Evolutionary conservation across 2,113 vertebrate genomes (phyloP), one percentile per base, ranked within the genome.

Genomic region (Aix galericulata): DNA sequence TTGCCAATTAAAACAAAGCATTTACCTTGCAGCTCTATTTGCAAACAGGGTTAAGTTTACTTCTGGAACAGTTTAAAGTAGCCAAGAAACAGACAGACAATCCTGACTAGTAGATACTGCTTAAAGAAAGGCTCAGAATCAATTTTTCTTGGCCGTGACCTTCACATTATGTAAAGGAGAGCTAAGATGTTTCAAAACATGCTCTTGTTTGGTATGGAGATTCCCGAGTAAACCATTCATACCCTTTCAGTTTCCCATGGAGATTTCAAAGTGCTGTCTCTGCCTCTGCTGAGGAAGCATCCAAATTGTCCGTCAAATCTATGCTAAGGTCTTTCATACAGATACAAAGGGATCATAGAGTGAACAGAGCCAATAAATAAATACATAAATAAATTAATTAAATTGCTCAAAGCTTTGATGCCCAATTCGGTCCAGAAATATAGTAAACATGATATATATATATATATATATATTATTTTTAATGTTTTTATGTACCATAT

Each of bases 11-110:
- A 91, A 91, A 94, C 34, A 94, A 91, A 85, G 11, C 11, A 36
- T 82, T 96, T 82, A 96, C 79, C 79, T 95, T 67, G 14, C 52
- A 91, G 12, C 8, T 89, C 8, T 88, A 3, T 55, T 73, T 85
- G 25, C 32, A 79, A 26, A 76, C 17, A 56, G 8, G 8, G 16
- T 74, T 46, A 74, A 8, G 18, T 82, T 87, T 86, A 22, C 20
- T 93, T 68, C 48, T 90, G 23, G 26, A 93, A 56, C 17, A 56
- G 20, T 38, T 63, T 71, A 34, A 71, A 83, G 36, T 5, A 68
- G 13, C 16, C 46, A 64, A 60, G 52, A 68, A 90, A 78, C 2
- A 85, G 34, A 20, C 17, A 69, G 46, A 10, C 23, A 64, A 53
- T 44, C 38, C 31, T 3, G 10, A 2, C 8, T 36, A 44, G 34